phyloP scores from a whole-genome alignment of 2,888 invertebrate genomes.

The Allacma fusca region DNA sequence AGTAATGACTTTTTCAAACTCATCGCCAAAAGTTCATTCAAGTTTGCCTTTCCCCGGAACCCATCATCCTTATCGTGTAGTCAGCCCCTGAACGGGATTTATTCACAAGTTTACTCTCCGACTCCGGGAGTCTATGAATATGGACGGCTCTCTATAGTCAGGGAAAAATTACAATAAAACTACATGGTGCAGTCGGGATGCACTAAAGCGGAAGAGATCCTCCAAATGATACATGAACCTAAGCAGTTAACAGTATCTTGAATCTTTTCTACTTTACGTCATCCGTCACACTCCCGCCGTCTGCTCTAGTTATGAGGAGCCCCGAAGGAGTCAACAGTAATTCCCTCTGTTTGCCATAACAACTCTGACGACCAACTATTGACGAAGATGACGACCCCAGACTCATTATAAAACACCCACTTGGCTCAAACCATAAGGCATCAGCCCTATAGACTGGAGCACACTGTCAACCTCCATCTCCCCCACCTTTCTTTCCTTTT shows the following conservation, averaged over 20 bases:
- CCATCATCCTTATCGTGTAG: conserved; percentile 5
- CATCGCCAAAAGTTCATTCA: conserved; percentile 12
- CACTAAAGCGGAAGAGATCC: conserved; percentile 3
- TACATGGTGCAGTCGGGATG: not conserved
- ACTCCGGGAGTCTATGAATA: too few species aligned
- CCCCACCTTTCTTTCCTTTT: too few species aligned
- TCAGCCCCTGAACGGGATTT: conserved; percentile 9
- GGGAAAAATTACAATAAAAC: conserved; percentile 12
- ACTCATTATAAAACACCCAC: not conserved
- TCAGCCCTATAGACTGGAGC: too few species aligned
- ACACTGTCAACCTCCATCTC: too few species aligned
- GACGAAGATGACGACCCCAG: not conserved
- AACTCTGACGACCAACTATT: not conserved
- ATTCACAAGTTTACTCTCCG: conserved; percentile 11
- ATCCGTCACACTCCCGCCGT: not conserved
- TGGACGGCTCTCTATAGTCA: not conserved
- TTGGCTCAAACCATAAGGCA: not conserved
- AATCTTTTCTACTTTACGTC: conserved; percentile 6
- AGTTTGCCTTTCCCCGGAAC: conserved; percentile 1
- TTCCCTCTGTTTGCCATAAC: not conserved
- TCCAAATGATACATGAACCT: conserved; percentile 3
- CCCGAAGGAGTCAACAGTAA: not conserved
- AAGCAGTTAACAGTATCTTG: conserved; percentile 8
- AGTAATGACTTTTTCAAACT: conserved; percentile 12
- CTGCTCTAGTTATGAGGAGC: not conserved